Conservation (phyloP, 2,888 invertebrate genomes). For the Epistrophe grossulariae region DNA sequence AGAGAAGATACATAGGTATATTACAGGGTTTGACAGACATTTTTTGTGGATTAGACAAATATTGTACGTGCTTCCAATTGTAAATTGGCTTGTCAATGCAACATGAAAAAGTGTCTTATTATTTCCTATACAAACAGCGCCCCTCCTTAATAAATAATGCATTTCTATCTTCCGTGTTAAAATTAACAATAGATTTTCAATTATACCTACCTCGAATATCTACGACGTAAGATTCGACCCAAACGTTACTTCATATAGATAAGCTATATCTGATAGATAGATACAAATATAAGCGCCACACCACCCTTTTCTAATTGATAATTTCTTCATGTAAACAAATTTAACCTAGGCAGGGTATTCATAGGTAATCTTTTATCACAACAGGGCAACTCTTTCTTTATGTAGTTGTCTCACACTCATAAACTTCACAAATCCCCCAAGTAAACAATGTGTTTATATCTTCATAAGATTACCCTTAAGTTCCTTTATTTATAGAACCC, state of each 20-base stretch:
- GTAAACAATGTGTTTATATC: conserved; percentile 1
- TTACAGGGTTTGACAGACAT: not conserved
- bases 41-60: not conserved
- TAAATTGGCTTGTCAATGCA: not conserved
- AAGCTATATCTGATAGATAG: not conserved
- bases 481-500: conserved; percentile 1
- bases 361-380: conserved; percentile 17
- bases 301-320: not conserved
- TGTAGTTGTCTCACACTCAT: not conserved
- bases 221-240: not conserved
- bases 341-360: conserved; percentile 5
- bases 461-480: not conserved
- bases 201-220: not conserved
- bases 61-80: not conserved
- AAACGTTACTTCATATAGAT: not conserved
- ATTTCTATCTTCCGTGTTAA: not conserved
- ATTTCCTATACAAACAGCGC: conserved; percentile 1
- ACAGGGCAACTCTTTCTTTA: not conserved
- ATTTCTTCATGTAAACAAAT: conserved; percentile 21
- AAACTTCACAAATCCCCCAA: conserved; percentile 7
- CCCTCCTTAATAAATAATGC: conserved; percentile 7
- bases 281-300: conserved; percentile 19
- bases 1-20: not conserved
- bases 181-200: conserved; percentile 1
- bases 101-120: not conserved